A percentile compares a stretch with the other conserved stretches of the same genome.
Evolutionary conservation across 2,888 invertebrate genomes (phyloP).

Genomic region (Lottia scabra): DNA sequence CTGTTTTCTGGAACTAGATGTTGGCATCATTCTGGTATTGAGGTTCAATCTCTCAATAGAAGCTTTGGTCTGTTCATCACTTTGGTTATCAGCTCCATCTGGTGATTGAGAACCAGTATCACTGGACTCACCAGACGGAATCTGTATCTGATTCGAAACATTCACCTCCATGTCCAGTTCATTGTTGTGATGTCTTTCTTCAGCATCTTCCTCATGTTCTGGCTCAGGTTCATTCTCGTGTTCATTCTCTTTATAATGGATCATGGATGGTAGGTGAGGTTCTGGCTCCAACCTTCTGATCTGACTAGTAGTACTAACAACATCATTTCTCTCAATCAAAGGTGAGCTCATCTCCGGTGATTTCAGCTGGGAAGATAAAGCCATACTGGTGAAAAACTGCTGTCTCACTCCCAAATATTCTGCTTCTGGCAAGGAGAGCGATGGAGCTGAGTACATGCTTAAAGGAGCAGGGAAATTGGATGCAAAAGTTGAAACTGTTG

Average conservation of each 20-base stretch:
- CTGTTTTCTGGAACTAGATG: slow-evolving; percentile 56
- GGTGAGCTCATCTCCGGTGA: slow-evolving; percentile 25
- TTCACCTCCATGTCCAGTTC: slow-evolving; percentile 15
- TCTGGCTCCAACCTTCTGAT: slow-evolving; percentile 55
- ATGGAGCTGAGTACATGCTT: slow-evolving; percentile 32
- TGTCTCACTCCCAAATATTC: slow-evolving; percentile 13
- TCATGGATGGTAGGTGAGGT: slow-evolving; percentile 43
- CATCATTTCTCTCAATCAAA: slow-evolving; percentile 25
- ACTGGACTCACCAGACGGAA: slow-evolving; percentile 52
- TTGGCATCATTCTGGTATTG: slow-evolving; percentile 53
- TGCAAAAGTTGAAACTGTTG: slow-evolving; percentile 28
- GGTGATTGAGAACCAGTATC: slow-evolving; percentile 53
- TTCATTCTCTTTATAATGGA: slow-evolving; percentile 31
- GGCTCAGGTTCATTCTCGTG: slow-evolving; percentile 19
- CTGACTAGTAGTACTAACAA: slow-evolving; percentile 36
- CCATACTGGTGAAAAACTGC: slow-evolving; percentile 21
- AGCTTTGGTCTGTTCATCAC: slow-evolving; percentile 25
- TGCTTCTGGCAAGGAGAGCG: slow-evolving; percentile 24
- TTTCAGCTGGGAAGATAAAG: slow-evolving; percentile 27
- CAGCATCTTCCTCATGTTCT: slow-evolving; percentile 27
- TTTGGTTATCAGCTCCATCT: slow-evolving; percentile 38
- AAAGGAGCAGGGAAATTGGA: slow-evolving; percentile 34
- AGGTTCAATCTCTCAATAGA: slow-evolving; percentile 55
- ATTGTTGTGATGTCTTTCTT: not conserved
- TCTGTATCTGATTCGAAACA: slow-evolving; percentile 10